A percentile compares a stretch with the other conserved stretches of the same genome.
Conservation (phyloP, 2,797 vertebrate species). For the Diplodus sargus region DNA sequence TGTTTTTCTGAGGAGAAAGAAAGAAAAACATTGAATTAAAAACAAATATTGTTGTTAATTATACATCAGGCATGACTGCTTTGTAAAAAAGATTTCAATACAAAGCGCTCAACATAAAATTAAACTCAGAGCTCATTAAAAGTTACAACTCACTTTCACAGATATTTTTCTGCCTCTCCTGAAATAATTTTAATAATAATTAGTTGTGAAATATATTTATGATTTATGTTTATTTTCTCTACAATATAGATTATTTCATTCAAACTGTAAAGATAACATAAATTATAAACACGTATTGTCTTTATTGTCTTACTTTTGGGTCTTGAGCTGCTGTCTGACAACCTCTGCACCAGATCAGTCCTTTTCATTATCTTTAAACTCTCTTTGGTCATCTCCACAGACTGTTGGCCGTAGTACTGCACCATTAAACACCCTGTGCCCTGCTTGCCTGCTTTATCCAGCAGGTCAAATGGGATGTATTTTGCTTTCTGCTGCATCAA, state of each 20-base stretch:
- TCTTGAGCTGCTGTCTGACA: background rate
- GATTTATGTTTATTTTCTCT: background rate
- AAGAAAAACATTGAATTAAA: too few species aligned
- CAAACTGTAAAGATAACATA: background rate
- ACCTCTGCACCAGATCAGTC: background rate
- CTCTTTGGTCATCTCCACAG: background rate
- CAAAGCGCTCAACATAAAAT: too few species aligned
- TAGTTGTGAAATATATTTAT: too few species aligned
- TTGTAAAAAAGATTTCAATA: too few species aligned
- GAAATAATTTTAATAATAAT: too few species aligned
- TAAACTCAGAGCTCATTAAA: too few species aligned
- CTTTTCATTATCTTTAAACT: background rate
- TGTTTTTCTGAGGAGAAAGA: too few species aligned
- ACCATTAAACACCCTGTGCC: background rate
- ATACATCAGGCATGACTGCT: too few species aligned
- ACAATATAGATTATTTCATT: background rate
- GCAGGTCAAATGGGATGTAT: too few species aligned
- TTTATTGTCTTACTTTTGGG: background rate
- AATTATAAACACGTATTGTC: background rate
- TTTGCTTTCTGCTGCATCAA: background rate
- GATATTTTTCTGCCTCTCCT: too few species aligned
- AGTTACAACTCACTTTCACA: too few species aligned
- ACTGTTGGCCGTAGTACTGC: background rate
- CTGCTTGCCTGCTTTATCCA: background rate
- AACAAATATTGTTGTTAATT: too few species aligned